Conservation (phyloP, 2,797 vertebrate genomes). For the Acridotheres tristis region DNA sequence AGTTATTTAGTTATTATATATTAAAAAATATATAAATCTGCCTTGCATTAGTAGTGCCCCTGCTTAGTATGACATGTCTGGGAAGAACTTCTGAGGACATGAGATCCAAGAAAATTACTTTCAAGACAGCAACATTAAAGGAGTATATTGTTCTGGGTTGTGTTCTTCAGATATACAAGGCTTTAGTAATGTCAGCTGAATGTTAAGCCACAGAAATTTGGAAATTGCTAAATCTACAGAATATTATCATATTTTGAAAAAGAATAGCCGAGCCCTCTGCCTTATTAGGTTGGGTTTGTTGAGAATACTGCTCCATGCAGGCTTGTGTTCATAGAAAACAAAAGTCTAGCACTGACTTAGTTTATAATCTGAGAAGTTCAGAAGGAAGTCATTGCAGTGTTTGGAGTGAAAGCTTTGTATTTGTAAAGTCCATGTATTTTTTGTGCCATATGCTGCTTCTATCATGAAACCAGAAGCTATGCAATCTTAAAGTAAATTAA, state of each 20-base stretch:
- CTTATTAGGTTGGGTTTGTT: background rate
- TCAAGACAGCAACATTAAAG: background rate
- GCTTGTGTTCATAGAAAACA: background rate
- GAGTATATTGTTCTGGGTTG: background rate
- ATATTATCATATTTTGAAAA: background rate
- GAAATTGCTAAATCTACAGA: background rate
- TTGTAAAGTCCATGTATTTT: background rate
- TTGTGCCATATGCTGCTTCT: background rate
- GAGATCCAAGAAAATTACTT: background rate
- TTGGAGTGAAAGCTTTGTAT: background rate
- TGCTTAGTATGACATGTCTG: background rate
- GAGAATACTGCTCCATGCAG: background rate
- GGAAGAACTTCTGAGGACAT: background rate
- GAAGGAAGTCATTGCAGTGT: background rate
- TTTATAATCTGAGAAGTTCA: background rate
- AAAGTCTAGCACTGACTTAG: background rate
- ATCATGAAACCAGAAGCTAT: background rate
- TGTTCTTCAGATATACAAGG: background rate
- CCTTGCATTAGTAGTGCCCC: background rate
- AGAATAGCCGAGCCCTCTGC: background rate
- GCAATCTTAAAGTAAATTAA: background rate
- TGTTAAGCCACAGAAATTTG: background rate
- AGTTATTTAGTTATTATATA: background rate
- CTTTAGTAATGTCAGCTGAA: background rate
- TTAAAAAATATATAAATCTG: background rate